phyloP scores from a whole-genome alignment of 2,797 vertebrate species.

The Darevskia mixta region DNA sequence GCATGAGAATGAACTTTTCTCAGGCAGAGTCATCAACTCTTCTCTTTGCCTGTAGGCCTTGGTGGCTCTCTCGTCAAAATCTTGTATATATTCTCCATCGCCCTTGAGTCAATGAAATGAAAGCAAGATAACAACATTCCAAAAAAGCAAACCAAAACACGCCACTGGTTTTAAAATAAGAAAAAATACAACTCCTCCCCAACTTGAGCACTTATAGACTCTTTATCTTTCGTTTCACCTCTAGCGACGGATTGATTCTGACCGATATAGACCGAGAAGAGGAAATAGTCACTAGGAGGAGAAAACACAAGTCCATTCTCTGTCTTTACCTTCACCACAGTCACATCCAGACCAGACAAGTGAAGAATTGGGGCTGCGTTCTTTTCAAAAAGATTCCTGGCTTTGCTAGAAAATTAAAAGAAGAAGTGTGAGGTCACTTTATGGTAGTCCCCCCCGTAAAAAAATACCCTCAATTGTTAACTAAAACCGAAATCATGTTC shows the following conservation, averaged over 20 bases:
- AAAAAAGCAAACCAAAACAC: not conserved
- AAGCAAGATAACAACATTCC: conserved; percentile 6
- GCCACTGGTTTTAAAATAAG: not conserved
- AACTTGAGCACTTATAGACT: conserved; percentile 29
- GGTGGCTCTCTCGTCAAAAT: conserved; percentile 35
- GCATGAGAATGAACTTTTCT: conserved; percentile 46
- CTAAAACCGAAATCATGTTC: not conserved
- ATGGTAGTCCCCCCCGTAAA: not conserved
- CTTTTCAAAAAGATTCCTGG: conserved; percentile 95
- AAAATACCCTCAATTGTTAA: conserved; percentile 22
- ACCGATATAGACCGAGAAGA: conserved; percentile 1
- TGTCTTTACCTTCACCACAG: conserved; percentile 89
- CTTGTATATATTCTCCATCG: conserved; percentile 5
- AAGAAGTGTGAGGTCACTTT: conserved; percentile 26
- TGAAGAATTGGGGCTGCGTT: conserved; percentile 97
- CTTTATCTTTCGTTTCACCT: not conserved
- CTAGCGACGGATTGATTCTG: not conserved
- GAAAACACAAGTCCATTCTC: conserved; percentile 6
- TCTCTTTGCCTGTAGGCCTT: not conserved
- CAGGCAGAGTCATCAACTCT: conserved; percentile 15
- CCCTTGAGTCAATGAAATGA: conserved; percentile 49
- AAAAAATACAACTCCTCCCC: conserved; percentile 3
- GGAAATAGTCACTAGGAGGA: not conserved
- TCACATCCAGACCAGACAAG: conserved; percentile 93
- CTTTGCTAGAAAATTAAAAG: conserved; percentile 85